Evolutionary conservation across 2,888 invertebrate species (phyloP), one percentile per base, ranked within the genome.

Genomic region (Octonoba sinensis): DNA sequence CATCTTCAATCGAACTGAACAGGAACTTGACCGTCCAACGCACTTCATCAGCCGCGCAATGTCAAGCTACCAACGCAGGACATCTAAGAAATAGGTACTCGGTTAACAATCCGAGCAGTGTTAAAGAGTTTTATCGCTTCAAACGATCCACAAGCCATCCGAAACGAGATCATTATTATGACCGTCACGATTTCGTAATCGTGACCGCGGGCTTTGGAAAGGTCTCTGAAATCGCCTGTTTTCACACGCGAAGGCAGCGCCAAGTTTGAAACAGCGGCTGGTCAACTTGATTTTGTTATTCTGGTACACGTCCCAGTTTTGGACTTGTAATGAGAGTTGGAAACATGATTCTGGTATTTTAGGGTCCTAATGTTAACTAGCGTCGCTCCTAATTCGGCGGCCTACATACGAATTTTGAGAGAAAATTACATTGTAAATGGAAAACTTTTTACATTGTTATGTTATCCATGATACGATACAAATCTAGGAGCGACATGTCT

Each of bases 181-280:
- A 27, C 49, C 51, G 75, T 76, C 76, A 76, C 69, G 76, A 70
- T 64, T 62, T 27, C 57, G 20, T 57, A 24, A 54, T 64, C 76
- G 70, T 76, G 76, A 70, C 64, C 62, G 22, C 0, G n/a, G 69
- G 62, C 64, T 36, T 36, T 69, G 54, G 49, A 44, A 60, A 67
- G 36, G 49, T 36, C 24, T 57, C 44, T 15, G 20, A 18, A 62
- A 51, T 60, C 49, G 49, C 49, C 62, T 60, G 36, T 36, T 36
- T 65, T 73, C 57, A 56, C 73, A 65, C 65, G 73, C 27, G 24
- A 47, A 24, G 36, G 49, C 16, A 13, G 47, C 13, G n/a, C 24
- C 18, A n/a, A 49, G 62, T 60, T 59, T 49, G 57, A 57, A 57
- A 49, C 20, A 64, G 62, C 73, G 67, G n/a, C 56, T 36, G 36